Percentiles rank a stretch among this genome's conserved stretches.
These are phyloP conservation scores for Melanophora roralis DNA, from an alignment of 2,888 invertebrate species.

Conservation along the genomic window DNA sequence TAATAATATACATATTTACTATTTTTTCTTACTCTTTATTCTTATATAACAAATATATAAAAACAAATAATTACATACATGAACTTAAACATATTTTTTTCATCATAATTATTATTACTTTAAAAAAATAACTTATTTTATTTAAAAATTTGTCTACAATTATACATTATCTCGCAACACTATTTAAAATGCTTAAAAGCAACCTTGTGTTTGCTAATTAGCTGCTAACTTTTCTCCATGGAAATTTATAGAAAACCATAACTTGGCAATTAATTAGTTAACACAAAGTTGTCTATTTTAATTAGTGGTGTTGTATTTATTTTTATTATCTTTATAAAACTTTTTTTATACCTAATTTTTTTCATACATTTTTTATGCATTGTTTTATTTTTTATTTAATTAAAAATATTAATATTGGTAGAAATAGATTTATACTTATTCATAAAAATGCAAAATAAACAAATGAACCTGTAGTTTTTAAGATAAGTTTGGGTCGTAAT, in stretches of 20 bases:
- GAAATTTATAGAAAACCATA: too few relatives aligned
- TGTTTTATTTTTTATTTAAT: slow-evolving; percentile 29
- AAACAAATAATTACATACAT: background rate
- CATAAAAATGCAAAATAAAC: background rate
- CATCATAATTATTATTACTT: background rate
- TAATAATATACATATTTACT: slow-evolving; percentile 16
- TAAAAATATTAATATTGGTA: too few relatives aligned
- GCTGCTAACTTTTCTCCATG: too few relatives aligned
- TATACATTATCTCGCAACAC: too few relatives aligned
- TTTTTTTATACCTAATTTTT: background rate
- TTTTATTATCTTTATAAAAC: too few relatives aligned
- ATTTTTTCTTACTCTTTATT: background rate
- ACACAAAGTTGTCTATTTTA: too few relatives aligned
- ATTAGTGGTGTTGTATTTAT: too few relatives aligned
- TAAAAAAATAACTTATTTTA: background rate
- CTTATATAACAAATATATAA: background rate
- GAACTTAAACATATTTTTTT: background rate
- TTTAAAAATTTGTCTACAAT: too few relatives aligned
- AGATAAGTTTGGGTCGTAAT: background rate
- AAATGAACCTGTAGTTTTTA: slow-evolving; percentile 34
- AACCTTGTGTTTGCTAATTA: too few relatives aligned
- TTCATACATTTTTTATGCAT: background rate
- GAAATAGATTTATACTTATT: too few relatives aligned
- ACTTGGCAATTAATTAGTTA: too few relatives aligned
- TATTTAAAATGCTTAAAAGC: too few relatives aligned